Evolutionary conservation across 2,797 vertebrate genomes (phyloP).

Genomic region (Bovichtus diacanthus): DNA sequence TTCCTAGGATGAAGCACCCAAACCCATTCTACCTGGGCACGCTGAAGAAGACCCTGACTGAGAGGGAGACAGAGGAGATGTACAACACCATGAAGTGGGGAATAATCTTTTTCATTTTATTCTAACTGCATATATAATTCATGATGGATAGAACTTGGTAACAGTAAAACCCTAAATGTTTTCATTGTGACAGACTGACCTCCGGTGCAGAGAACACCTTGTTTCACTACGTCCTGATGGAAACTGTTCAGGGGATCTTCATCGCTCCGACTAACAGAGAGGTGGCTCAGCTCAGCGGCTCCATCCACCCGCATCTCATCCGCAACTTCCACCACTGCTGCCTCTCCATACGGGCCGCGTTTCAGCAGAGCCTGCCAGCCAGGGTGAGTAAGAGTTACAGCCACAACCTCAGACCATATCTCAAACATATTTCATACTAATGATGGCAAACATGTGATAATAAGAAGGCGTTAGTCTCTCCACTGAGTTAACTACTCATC

Average conservation of each 20-base stretch:
- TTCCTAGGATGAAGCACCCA: constrained; percentile 88
- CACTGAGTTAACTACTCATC: no score
- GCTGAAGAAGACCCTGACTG: constrained; percentile 89
- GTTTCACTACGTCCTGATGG: constrained; percentile 96
- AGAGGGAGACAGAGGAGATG: constrained; percentile 89
- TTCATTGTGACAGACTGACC: constrained; percentile 84
- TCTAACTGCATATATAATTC: no score
- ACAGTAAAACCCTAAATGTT: background rate
- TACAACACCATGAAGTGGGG: constrained; percentile 89
- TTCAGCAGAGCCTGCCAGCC: constrained; percentile 89
- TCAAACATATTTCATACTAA: background rate
- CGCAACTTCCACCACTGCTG: constrained; percentile 97
- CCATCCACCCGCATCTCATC: constrained; percentile 93
- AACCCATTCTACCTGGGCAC: constrained; percentile 93
- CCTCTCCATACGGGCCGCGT: constrained; percentile 92
- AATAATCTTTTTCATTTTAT: background rate
- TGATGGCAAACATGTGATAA: background rate
- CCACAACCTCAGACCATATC: background rate
- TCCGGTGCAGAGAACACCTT: constrained; percentile 95
- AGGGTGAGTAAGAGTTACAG: constrained; percentile 77
- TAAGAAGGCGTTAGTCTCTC: no score
- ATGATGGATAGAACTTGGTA: background rate
- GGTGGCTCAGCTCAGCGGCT: constrained; percentile 89
- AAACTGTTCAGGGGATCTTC: constrained; percentile 94
- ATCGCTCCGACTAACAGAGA: constrained; percentile 94